phyloP scores from a whole-genome alignment of 2,797 vertebrate genomes.

The Paramormyrops hopkinsi region DNA sequence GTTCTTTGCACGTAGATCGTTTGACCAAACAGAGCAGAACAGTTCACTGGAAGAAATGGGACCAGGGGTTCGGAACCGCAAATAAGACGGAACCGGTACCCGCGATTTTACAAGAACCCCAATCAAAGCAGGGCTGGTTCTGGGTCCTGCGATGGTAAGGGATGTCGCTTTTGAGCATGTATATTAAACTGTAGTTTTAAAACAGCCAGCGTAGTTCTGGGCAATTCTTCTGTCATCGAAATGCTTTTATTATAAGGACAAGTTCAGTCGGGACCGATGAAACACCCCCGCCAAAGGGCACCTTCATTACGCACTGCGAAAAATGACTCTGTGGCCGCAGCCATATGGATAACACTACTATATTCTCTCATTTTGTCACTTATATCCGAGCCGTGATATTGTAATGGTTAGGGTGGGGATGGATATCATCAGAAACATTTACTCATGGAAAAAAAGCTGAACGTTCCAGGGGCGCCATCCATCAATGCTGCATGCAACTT shows the following conservation, averaged over 20 bases:
- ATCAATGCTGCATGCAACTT: not conserved
- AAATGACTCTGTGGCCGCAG: not conserved
- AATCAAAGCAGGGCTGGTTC: not conserved
- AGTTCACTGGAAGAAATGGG: not conserved
- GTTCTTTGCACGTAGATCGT: not conserved
- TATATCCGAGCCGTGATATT: not conserved
- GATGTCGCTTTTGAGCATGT: not conserved
- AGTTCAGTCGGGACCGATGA: not conserved
- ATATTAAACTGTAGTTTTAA: not conserved
- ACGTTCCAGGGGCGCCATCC: not conserved
- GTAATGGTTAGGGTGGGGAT: not conserved
- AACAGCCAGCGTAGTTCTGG: not conserved
- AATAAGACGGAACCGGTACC: not conserved
- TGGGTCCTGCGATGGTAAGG: not conserved
- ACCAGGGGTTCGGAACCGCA: not conserved
- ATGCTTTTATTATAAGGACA: not conserved
- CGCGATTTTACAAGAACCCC: not conserved
- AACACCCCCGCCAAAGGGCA: not conserved
- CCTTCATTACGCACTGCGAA: not conserved
- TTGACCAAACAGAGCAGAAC: not conserved
- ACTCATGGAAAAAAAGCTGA: not conserved
- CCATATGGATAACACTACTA: not conserved
- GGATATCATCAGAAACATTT: constrained; percentile 5
- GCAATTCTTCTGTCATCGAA: not conserved
- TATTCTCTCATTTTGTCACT: constrained; percentile 2